Percentiles rank a stretch among this genome's conserved stretches.
phyloP scores from a whole-genome alignment of 2,888 invertebrate species.

The Fragum fragum region DNA sequence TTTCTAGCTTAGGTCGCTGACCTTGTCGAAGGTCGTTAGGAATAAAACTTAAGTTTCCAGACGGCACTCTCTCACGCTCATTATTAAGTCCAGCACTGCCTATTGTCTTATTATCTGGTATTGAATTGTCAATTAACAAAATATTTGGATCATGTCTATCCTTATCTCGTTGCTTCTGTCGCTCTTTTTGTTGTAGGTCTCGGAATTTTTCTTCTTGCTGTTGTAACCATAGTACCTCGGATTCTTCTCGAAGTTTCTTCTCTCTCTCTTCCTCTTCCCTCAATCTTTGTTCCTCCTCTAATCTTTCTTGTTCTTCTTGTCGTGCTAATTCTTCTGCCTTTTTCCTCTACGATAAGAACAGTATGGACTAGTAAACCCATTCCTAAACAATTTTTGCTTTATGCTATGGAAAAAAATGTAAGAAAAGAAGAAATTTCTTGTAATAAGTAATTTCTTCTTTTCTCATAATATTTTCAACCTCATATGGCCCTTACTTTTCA shows the following conservation, averaged over 20 bases:
- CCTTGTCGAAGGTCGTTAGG: conserved; percentile 71
- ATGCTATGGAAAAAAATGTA: too few species aligned
- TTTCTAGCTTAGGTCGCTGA: conserved; percentile 65
- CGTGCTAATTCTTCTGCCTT: conserved; percentile 67
- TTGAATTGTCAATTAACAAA: conserved; percentile 49
- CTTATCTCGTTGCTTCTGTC: conserved; percentile 57
- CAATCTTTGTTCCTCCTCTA: conserved; percentile 73
- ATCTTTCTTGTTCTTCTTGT: conserved; percentile 71
- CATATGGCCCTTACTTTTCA: too few species aligned
- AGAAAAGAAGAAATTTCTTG: too few species aligned
- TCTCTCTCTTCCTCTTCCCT: conserved; percentile 72
- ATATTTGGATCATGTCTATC: conserved; percentile 63
- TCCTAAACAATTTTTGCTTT: too few species aligned
- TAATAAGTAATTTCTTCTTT: too few species aligned
- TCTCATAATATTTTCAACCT: too few species aligned
- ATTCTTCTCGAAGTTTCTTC: conserved; percentile 75
- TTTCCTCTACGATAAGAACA: conserved; percentile 70
- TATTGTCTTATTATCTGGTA: conserved; percentile 32
- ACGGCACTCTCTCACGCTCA: conserved; percentile 65
- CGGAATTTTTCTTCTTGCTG: conserved; percentile 79
- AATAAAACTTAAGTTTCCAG: conserved; percentile 66
- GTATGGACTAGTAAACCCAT: too few species aligned
- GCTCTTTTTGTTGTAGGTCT: conserved; percentile 76
- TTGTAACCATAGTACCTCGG: conserved; percentile 79
- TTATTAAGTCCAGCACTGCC: conserved; percentile 65